A percentile compares a stretch with the other conserved stretches of the same genome.
Conservation (phyloP, 2,797 vertebrate species). For the Nothura maculosa region DNA sequence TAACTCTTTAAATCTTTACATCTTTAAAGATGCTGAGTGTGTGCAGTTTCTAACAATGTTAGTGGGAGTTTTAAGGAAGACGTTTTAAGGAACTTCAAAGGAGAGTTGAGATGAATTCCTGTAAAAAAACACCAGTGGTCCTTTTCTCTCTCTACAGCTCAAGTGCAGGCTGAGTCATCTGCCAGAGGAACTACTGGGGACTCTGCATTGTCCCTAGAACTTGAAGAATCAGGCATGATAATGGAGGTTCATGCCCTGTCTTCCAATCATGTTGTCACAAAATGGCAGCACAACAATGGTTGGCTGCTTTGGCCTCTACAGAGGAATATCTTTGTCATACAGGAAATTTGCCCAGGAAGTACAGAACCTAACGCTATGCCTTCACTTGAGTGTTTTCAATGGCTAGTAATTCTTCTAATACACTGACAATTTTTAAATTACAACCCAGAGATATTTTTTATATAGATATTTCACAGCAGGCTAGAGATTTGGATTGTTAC, state of each 20-base stretch:
- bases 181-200: background rate
- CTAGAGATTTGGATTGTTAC: background rate
- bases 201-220: background rate
- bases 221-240: background rate
- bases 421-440: background rate
- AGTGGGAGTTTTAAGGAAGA: background rate
- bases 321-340: background rate
- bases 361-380: background rate
- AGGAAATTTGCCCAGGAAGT: background rate
- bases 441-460: background rate
- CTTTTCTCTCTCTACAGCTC: background rate
- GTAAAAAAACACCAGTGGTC: background rate
- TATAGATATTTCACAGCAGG: background rate
- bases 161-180: background rate
- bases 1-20: too few species aligned
- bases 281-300: background rate
- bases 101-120: background rate
- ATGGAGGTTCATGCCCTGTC: background rate
- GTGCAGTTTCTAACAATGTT: background rate
- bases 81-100: background rate
- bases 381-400: background rate
- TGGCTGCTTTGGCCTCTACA: background rate
- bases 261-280: fast-evolving
- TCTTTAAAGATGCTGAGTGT: background rate
- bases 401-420: background rate